Base-by-base conservation (phyloP, 2,797 vertebrate species). In the Gephyroberyx darwinii region DNA sequence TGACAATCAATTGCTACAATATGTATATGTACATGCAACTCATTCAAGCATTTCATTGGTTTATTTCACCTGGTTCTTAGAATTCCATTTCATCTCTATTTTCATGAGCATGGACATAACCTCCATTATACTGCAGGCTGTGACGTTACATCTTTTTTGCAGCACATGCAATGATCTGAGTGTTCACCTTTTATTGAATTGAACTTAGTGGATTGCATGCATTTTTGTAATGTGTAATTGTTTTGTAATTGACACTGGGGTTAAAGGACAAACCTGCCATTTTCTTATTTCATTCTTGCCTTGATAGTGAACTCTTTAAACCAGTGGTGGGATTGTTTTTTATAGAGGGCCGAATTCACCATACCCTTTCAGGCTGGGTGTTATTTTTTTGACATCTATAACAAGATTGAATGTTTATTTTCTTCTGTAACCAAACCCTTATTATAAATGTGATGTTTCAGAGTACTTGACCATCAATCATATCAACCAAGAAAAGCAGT, bases 21-120 rank as follows among this genome's bases (percentile, higher is more conserved):
- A 39, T 56, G 30, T 43, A 16, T 8, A 60, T 59, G 56, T 22
- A 45, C 16, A 45, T 26, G 26, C 4, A 14, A 60, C 58, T 20
- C 37, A 60, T 19, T 33, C 47, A 64, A 33, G 10, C 43, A 63
- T 31, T 59, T 61, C 35, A 52, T n/a, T 14, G 6, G 52, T 53
- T 78, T 35, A 54, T n/a, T n/a, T n/a, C n/a, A n/a, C 16, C 2
- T 30, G 35, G 31, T 47, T 61, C 26, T 76, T 52, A 35, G 43
- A 65, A 69, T 58, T 7, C 12, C 7, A 57, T 69, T 78, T 62
- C 65, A 87, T 82, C 68, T 60, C 58, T 78, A 47, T 65, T 63
- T 74, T 57, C 61, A 72, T 78, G 30, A 82, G 77, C 79, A 87
- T 79, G 69, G 52, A 71, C 53, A 39, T 52, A 77, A 77, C 76